Percentiles rank a stretch among this genome's conserved stretches.
These are phyloP conservation scores for Polypedilum pembai DNA, from an alignment of 1,140 invertebrate genomes.

Conservation along the genomic window DNA sequence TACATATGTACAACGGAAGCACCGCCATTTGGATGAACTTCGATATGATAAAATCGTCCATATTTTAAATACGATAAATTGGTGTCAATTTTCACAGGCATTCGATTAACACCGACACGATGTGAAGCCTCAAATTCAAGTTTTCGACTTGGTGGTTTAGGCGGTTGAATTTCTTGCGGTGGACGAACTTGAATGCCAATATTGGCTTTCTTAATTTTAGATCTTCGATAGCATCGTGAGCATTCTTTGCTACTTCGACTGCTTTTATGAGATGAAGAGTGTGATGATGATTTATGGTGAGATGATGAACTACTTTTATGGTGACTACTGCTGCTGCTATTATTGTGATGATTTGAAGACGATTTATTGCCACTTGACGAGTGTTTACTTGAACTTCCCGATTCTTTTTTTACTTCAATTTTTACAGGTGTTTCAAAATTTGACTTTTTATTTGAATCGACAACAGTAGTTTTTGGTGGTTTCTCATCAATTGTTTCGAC, in stretches of 20 bases:
- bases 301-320: constrained; percentile 36
- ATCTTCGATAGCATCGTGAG: constrained; percentile 52
- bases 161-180: constrained; percentile 38
- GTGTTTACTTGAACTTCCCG: constrained; percentile 21
- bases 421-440: constrained; percentile 4
- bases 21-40: constrained; percentile 93
- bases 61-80: constrained; percentile 57
- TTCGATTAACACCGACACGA: constrained; percentile 43
- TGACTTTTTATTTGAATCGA: neutral
- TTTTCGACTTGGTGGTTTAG: constrained; percentile 40
- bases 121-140: constrained; percentile 44
- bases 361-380: neutral
- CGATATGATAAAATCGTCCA: constrained; percentile 71
- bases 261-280: constrained; percentile 36
- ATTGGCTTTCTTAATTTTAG: constrained; percentile 53
- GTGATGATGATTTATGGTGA: constrained; percentile 32
- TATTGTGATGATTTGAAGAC: constrained; percentile 24
- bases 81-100: constrained; percentile 38
- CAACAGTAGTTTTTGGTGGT: neutral
- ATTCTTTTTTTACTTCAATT: neutral
- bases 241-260: constrained; percentile 47
- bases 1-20: constrained; percentile 86
- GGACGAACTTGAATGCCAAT: constrained; percentile 55
- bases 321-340: constrained; percentile 33
- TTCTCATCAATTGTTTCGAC: neutral